Evolutionary conservation across 1,140 invertebrate species (phyloP).

Genomic region (Bombyx mori): ASM3026992v2 NC_085116.1:1584001-1584500

Average conservation of each 20-base stretch:
- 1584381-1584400: neutral
- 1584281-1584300: neutral
- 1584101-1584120: no score
- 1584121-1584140: no score
- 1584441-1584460: no score
- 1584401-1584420: no score
- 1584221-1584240: neutral
- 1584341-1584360: neutral
- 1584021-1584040: neutral
- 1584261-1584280: neutral
- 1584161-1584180: no score
- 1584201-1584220: constrained; percentile 1
- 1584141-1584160: no score
- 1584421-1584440: no score
- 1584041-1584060: no score
- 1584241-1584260: constrained; percentile 2
- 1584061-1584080: no score
- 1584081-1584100: no score
- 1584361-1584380: neutral
- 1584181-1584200: neutral
- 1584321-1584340: constrained; percentile 3
- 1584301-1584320: constrained; percentile 7
- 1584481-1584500: no score
- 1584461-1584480: no score
- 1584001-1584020: neutral